These are phyloP conservation scores for Plecturocebus donacophilus DNA, from an alignment of 2,113 vertebrate genomes.

Conservation along the genomic window DNA sequence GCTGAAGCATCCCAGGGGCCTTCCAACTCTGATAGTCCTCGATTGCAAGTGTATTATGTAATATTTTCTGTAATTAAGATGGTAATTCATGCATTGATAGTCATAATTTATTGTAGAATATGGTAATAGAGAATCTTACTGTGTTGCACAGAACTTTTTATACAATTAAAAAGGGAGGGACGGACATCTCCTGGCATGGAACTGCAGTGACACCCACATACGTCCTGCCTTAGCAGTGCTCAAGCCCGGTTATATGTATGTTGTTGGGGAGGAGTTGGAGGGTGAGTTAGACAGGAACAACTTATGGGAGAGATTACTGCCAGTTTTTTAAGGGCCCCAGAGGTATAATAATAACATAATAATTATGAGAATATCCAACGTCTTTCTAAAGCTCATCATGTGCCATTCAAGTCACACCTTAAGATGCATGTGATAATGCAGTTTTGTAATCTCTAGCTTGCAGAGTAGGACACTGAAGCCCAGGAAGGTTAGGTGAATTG, in stretches of 20 bases:
- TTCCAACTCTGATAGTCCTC: not conserved
- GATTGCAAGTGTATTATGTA: not conserved
- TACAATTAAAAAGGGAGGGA: not conserved
- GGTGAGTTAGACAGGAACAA: not conserved
- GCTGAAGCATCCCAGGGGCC: not conserved
- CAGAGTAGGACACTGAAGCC: not conserved
- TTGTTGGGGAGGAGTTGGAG: not conserved
- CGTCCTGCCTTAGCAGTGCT: not conserved
- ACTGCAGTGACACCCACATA: not conserved
- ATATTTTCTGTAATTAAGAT: not conserved
- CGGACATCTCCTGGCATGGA: not conserved
- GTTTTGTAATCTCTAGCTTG: not conserved
- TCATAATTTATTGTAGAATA: not conserved
- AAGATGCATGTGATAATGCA: not conserved
- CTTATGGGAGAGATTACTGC: not conserved
- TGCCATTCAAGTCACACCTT: not conserved
- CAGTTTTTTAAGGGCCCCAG: not conserved
- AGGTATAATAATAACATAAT: not conserved
- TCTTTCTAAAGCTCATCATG: not conserved
- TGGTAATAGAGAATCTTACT: not conserved
- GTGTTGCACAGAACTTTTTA: not conserved
- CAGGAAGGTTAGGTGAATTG: not conserved
- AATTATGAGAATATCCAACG: not conserved
- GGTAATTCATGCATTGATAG: not conserved
- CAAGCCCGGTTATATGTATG: fast-evolving